Percentiles rank a stretch among this genome's conserved stretches.
Evolutionary conservation across 2,113 vertebrate species (phyloP).

Genomic region (Smithornis capensis): DNA sequence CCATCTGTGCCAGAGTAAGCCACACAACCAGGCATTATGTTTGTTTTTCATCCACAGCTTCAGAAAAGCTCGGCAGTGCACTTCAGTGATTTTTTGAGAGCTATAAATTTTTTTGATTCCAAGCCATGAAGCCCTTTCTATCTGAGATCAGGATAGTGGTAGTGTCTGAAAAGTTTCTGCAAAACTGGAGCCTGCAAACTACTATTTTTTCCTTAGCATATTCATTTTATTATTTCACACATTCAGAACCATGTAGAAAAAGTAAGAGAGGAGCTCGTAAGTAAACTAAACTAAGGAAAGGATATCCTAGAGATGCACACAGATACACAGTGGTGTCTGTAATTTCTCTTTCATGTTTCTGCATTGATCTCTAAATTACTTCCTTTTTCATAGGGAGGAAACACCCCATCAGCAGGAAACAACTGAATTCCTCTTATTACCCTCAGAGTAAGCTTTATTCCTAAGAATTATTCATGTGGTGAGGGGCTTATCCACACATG

Average conservation of each 20-base stretch:
- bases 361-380: background rate
- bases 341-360: background rate
- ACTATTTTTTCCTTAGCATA: background rate
- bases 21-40: background rate
- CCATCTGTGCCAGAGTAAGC: background rate
- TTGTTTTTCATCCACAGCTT: background rate
- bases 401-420: background rate
- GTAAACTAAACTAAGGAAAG: background rate
- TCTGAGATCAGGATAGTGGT: background rate
- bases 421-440: background rate
- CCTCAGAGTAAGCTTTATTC: background rate
- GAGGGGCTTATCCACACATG: background rate
- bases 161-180: background rate
- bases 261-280: background rate
- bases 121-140: background rate
- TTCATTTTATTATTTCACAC: background rate
- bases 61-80: background rate
- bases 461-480: background rate
- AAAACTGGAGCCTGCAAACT: background rate
- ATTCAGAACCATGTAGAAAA: background rate
- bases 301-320: background rate
- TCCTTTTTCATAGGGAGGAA: background rate
- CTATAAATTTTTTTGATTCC: background rate
- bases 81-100: background rate
- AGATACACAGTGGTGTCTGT: background rate